Evolutionary conservation across 2,888 invertebrate genomes (phyloP).

Genomic region (Microctonus aethiopoides): DNA sequence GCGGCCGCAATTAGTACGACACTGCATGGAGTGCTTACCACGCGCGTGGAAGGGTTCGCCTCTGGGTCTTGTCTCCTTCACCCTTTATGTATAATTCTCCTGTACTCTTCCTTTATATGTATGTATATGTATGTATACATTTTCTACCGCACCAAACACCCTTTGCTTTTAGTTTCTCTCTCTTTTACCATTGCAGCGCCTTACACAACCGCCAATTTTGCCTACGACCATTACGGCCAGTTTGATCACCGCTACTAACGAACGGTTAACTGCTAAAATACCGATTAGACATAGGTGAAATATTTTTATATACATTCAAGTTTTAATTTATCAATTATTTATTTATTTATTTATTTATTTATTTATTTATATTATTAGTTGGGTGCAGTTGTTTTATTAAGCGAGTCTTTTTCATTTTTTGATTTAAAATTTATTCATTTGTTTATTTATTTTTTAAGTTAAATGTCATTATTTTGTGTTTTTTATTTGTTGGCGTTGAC

Average conservation of each 20-base stretch:
- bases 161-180: conserved; percentile 8
- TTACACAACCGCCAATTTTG: conserved; percentile 36
- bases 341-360: neutral
- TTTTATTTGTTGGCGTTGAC: conserved; percentile 38
- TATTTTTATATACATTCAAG: neutral
- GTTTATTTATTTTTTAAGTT: neutral
- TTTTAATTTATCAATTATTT: neutral
- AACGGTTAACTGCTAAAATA: conserved; percentile 53
- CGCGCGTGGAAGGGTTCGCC: conserved; percentile 46
- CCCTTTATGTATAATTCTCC: conserved; percentile 8
- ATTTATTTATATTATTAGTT: neutral
- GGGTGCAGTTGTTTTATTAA: too few species aligned
- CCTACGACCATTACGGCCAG: conserved; percentile 49
- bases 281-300: neutral
- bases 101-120: conserved; percentile 9
- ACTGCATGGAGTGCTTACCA: conserved; percentile 61
- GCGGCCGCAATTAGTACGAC: conserved; percentile 65
- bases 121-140: conserved; percentile 4
- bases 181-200: neutral
- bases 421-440: too few species aligned
- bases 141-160: neutral
- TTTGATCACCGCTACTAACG: conserved; percentile 57
- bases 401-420: too few species aligned
- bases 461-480: neutral
- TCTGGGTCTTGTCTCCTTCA: conserved; percentile 31